These are phyloP conservation scores for Cirrhinus mrigala DNA, from an alignment of 2,797 vertebrate genomes.

Conservation along the genomic window DNA sequence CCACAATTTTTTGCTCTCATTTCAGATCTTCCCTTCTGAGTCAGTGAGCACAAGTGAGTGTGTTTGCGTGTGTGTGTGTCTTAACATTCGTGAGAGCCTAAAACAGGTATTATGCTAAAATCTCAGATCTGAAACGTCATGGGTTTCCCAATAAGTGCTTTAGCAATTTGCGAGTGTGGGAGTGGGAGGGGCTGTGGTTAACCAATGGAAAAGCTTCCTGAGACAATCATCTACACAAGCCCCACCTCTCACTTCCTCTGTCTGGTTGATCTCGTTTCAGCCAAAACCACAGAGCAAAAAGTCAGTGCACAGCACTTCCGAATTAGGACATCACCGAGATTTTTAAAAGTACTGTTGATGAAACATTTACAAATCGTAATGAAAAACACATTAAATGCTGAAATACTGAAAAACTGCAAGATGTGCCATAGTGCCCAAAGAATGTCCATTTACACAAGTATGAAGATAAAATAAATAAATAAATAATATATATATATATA, in stretches of 20 bases:
- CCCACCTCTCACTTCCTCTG: slow-evolving; percentile 64
- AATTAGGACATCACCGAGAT: slow-evolving; percentile 61
- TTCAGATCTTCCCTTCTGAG: slow-evolving; percentile 56
- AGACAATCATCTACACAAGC: slow-evolving; percentile 59
- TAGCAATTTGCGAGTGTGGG: slow-evolving; percentile 44
- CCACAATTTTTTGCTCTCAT: slow-evolving; percentile 61
- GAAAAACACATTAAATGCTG: neutral
- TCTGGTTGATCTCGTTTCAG: slow-evolving; percentile 58
- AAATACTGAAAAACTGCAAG: neutral
- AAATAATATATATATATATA: too few species aligned
- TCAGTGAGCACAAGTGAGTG: slow-evolving; percentile 55
- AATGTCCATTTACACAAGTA: neutral
- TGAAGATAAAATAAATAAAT: neutral
- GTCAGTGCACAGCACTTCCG: slow-evolving; percentile 56
- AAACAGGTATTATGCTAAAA: slow-evolving; percentile 71
- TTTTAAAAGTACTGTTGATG: slow-evolving; percentile 19
- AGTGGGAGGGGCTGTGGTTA: slow-evolving; percentile 73
- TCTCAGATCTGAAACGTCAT: slow-evolving; percentile 72
- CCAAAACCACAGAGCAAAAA: slow-evolving; percentile 61
- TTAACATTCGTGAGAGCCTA: slow-evolving; percentile 57
- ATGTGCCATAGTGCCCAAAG: neutral
- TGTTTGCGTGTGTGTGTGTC: slow-evolving; percentile 43
- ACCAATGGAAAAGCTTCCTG: slow-evolving; percentile 76
- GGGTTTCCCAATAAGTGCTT: slow-evolving; percentile 65
- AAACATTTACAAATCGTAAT: neutral